Evolutionary conservation across 2,888 invertebrate species (phyloP).

Genomic region (Pinctada fucata): DNA sequence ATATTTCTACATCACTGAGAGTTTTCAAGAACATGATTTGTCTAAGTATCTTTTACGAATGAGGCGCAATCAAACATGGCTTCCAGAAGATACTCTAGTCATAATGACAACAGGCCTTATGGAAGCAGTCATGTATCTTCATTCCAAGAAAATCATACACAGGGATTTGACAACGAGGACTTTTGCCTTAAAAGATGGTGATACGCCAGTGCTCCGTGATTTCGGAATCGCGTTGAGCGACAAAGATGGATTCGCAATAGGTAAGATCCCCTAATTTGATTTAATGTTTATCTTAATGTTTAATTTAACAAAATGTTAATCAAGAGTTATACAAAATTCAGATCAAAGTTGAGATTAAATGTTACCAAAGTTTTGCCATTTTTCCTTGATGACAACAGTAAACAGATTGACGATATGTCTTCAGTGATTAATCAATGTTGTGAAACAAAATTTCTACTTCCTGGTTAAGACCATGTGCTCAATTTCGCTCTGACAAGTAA

Average conservation of each 20-base stretch:
- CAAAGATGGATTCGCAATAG: not conserved
- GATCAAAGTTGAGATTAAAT: too few relatives aligned
- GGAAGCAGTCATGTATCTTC: conserved; percentile 23
- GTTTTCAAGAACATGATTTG: not conserved
- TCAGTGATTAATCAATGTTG: too few relatives aligned
- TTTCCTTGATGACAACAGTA: too few relatives aligned
- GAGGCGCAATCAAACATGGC: conserved; percentile 23
- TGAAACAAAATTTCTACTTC: too few relatives aligned
- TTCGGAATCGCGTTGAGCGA: conserved; percentile 10
- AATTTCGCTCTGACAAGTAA: too few relatives aligned
- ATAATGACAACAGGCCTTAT: conserved; percentile 17
- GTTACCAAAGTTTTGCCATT: too few relatives aligned
- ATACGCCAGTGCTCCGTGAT: conserved; percentile 11
- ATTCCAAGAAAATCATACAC: conserved; percentile 32
- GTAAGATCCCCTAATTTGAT: not conserved
- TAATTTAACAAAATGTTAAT: too few relatives aligned
- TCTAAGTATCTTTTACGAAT: conserved; percentile 8
- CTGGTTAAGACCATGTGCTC: too few relatives aligned
- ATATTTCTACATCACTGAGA: conserved; percentile 26
- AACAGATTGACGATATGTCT: too few relatives aligned
- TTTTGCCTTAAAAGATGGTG: conserved; percentile 9
- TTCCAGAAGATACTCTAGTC: not conserved
- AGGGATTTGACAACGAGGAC: conserved; percentile 24
- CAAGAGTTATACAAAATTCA: too few relatives aligned
- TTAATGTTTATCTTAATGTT: too few relatives aligned